Conservation (phyloP, 2,113 vertebrate genomes). For the Sorex araneus region DNA sequence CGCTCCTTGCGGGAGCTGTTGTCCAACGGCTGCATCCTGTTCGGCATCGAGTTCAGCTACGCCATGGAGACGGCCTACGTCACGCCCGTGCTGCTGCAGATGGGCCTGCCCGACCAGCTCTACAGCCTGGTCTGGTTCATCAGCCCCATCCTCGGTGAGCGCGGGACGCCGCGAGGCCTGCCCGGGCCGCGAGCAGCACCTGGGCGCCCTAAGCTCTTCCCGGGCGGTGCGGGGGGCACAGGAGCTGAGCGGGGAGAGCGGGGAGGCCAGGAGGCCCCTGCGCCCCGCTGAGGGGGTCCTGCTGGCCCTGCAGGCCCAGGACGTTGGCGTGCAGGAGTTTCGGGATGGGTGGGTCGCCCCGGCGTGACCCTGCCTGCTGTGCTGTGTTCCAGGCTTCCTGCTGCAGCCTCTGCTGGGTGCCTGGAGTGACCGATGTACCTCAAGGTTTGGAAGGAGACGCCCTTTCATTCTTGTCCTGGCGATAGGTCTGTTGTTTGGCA, state of each 20-base stretch:
- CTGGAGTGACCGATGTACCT: constrained; percentile 98
- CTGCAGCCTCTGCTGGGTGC: constrained; percentile 97
- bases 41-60: constrained; percentile 99
- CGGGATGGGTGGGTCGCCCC: background rate
- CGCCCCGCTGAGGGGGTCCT: too few relatives aligned
- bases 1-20: constrained; percentile 95
- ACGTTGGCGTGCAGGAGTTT: background rate
- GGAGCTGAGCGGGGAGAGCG: too few relatives aligned
- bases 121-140: constrained; percentile 99
- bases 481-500: constrained; percentile 91
- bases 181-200: too few relatives aligned
- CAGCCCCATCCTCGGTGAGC: constrained; percentile 96
- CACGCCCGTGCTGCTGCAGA: constrained; percentile 97
- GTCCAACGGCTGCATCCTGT: constrained; percentile 97
- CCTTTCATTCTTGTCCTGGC: constrained; percentile 98
- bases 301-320: too few relatives aligned
- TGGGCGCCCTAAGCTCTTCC: too few relatives aligned
- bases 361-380: rapidly evolving
- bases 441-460: constrained; percentile 95
- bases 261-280: too few relatives aligned
- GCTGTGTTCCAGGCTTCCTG: constrained; percentile 92
- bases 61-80: constrained; percentile 99
- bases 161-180: too few relatives aligned
- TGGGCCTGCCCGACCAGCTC: constrained; percentile 97
- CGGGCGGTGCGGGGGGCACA: too few relatives aligned